A percentile compares a stretch with the other conserved stretches of the same genome.
These are phyloP conservation scores for Archips crataeganus DNA, from an alignment of 2,888 invertebrate species.

Conservation along the genomic window DNA sequence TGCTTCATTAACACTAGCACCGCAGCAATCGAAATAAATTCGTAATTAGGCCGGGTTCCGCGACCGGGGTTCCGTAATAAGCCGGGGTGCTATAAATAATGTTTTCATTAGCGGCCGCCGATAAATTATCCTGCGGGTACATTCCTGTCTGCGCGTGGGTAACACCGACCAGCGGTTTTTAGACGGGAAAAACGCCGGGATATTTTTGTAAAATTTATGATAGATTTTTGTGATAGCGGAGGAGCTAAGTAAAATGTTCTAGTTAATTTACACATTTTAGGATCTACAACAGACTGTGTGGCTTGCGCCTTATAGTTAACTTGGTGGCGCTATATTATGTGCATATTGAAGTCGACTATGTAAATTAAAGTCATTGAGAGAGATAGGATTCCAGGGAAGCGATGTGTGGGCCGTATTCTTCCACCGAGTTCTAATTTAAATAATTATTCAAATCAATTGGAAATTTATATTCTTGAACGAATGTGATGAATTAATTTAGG, in stretches of 20 bases:
- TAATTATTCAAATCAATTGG: not conserved
- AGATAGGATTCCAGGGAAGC: not conserved
- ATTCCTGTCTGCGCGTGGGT: slow-evolving; percentile 37
- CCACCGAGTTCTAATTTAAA: not conserved
- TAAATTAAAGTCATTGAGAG: not conserved
- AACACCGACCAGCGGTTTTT: slow-evolving; percentile 7
- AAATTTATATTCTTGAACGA: not conserved
- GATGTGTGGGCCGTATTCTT: not conserved
- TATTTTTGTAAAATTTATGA: too few relatives aligned
- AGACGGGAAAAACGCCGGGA: not conserved
- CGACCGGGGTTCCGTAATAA: slow-evolving; percentile 39
- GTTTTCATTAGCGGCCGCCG: slow-evolving; percentile 60
- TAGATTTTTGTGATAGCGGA: too few relatives aligned
- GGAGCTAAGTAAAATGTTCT: too few relatives aligned
- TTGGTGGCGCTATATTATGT: not conserved
- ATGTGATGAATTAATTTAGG: not conserved
- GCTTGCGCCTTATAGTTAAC: not conserved
- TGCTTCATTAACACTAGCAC: not conserved
- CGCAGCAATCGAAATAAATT: slow-evolving; percentile 23
- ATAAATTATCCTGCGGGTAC: slow-evolving; percentile 54
- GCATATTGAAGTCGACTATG: not conserved
- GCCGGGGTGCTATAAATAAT: slow-evolving; percentile 56
- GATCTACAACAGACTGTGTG: too few relatives aligned
- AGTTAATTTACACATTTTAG: too few relatives aligned
- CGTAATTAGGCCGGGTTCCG: slow-evolving; percentile 30